Base-by-base conservation (phyloP, 1,140 invertebrate species). In the Drosophila fuyamai region DNA sequence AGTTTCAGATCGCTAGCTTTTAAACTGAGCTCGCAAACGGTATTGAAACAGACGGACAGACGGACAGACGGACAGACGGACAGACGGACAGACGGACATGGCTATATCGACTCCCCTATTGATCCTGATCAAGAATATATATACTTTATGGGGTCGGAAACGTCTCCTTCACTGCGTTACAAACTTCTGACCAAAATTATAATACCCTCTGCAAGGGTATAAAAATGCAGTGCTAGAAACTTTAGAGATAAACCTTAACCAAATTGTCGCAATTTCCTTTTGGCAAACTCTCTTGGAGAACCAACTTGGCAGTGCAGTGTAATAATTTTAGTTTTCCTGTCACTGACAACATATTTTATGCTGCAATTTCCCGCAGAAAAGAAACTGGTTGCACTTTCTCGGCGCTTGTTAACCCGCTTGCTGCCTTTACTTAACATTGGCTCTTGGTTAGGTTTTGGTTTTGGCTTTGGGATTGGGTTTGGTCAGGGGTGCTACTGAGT, bases 241-340 rank as follows among this genome's bases (percentile, higher is more conserved):
- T 38, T 32, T 9, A 8, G 10, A 35, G 47, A 66, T 38, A 66
- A 53, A 66, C 47, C 47, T 53, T 68, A 6, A 32, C 65, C 60
- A 68, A 68, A 66, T 68, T 68, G 65, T 54, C 47, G 47, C 65
- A 6, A 14, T 36, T 54, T 46, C 47, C 60, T 6, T 14, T 47
- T 54, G 16, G 48, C 18, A 66, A 68, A 29, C 46, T 35, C 13
- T 8, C 13, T 36, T 5, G 13, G 27, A 58, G 12, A 36, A 14
- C 13, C 36, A 66, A 46, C 35, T 50, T 54, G 56, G 50, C 40
- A n/a, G 72, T 9, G n/a, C 53, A 44, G 59, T 76, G 51, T 65
- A 75, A 75, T 76, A 75, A 75, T 75, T 75, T 65, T 18, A 48
- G 61, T 67, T 76, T 75, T 75, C 40, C 71, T 75, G 72, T 32